Conservation (phyloP, 2,797 vertebrate species). For the Pseudochromis fuscus region DNA sequence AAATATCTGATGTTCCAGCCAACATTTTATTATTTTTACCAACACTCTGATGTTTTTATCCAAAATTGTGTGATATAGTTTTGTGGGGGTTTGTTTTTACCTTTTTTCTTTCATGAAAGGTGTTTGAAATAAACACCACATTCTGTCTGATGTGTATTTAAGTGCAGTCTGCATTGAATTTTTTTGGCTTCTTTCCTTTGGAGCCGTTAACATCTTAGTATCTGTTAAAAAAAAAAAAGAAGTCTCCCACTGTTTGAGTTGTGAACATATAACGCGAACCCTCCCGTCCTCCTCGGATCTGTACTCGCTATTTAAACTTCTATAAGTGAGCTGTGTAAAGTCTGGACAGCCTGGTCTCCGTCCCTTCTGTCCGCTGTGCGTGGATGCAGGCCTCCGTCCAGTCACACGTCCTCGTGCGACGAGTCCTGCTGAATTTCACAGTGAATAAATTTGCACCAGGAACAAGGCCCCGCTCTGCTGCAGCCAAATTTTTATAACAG, state of each 20-base stretch:
- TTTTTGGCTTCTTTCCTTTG: constrained; percentile 1
- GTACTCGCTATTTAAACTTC: constrained; percentile 47
- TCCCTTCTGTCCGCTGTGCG: constrained; percentile 71
- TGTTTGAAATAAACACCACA: too few species aligned
- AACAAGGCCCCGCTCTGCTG: constrained; percentile 63
- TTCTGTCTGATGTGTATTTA: neutral
- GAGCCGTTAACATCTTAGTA: neutral
- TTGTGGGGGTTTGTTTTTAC: too few species aligned
- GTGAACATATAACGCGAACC: neutral
- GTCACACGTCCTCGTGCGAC: constrained; percentile 75
- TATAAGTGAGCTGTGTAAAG: constrained; percentile 47
- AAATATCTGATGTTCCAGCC: too few species aligned
- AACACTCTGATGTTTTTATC: too few species aligned
- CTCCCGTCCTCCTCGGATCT: constrained; percentile 17
- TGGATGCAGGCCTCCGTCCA: constrained; percentile 74
- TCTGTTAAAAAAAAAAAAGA: constrained; percentile 6
- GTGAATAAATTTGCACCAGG: constrained; percentile 82
- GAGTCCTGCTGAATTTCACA: constrained; percentile 78
- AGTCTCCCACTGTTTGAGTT: constrained; percentile 30
- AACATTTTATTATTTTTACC: too few species aligned
- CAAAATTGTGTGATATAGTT: too few species aligned
- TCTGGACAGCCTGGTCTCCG: constrained; percentile 59
- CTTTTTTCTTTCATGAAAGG: too few species aligned
- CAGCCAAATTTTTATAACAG: constrained; percentile 66
- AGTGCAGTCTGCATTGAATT: neutral